Base-by-base conservation (phyloP, 2,888 invertebrate species). In the Catocala fraxini region DNA sequence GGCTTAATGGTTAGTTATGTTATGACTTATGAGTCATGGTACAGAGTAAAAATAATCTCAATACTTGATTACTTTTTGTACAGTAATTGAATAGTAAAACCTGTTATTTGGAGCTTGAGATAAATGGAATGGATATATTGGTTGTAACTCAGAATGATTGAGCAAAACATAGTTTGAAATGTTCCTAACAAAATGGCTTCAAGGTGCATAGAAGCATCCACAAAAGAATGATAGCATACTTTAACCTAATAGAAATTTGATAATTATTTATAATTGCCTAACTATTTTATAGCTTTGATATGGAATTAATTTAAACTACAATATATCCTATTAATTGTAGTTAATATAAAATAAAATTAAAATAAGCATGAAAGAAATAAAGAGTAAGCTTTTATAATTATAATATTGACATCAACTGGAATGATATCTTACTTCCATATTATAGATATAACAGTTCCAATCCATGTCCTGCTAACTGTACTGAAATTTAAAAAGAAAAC, bases 371-470 rank as follows among this genome's bases (percentile, higher is more conserved):
- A 45, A 62, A 59, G 41, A 25, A 63, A 66, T 61, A 54, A 54
- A 57, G 48, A 59, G 59, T 46, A 25, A 54, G 33, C 64, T 65
- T 51, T 55, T 51, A 49, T 6, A 74, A 63, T 52, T 59, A 62
- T 58, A 69, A 64, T 46, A 47, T 66, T 66, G 75, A 75, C 79
- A 80, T 72, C 70, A 75, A 79, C 67, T 77, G 76, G 74, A 74
- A 71, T 68, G 62, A 82, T 79, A 73, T 88, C 93, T 93, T 93
- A 93, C 93, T 91, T 92, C 93, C 92, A 92, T 73, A 92, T 57
- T 83, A 88, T 79, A 71, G 87, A 88, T 70, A 92, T 75, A 71
- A 89, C 80, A 89, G 82, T 88, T 84, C 91, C 90, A 85, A 91
- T 81, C 92, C 92, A 90, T 88, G 87, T 88, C 84, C 89, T 85